Evolutionary conservation across 2,888 invertebrate species (phyloP), one percentile per base, ranked within the genome.

Genomic region (Hipparchia sbordonii): DNA sequence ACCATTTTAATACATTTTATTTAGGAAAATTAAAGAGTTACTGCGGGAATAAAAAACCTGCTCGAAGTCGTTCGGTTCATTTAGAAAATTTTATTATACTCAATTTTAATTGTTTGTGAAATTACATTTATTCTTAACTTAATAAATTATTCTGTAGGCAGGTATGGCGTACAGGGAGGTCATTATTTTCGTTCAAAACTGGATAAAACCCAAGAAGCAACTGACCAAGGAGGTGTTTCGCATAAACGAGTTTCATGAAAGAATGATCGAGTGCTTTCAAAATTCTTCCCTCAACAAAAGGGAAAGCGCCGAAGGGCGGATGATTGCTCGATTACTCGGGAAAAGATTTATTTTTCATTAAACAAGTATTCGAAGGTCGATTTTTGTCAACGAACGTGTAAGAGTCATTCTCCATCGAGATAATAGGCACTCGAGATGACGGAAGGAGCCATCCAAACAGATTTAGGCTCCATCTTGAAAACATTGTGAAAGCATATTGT

Each of bases 321-420:
- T 73, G 68, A 72, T 67, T 46, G 67, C 67, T 46, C 67, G 57
- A 67, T 76, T 73, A 68, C 72, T 67, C 70, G 60, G 70, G 61
- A 71, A 72, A 67, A 73, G 75, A 72, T 76, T 76, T 74, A 72
- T 73, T 76, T 72, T 72, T 70, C 70, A 57, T 63, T 70, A 46
- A 56, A 54, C 56, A 63, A 70, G 63, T 48, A 70, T 63, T 70
- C 33, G 56, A 70, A 70, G 54, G 70, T 33, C 48, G 70, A 63
- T 48, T 63, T 63, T 61, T 57, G 70, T 63, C 63, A 57, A 70
- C 62, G 54, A 46, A 8, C 54, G 57, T 56, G 45, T 46, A 33
- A 70, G 57, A 63, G 65, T 56, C 56, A 46, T 10, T 54, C 62
- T 62, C 39, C 23, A 61, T 62, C 54, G 62, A 33, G 33, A 48